Evolutionary conservation across 2,797 vertebrate genomes (phyloP).

Genomic region (Sebastes hubbsi): DNA sequence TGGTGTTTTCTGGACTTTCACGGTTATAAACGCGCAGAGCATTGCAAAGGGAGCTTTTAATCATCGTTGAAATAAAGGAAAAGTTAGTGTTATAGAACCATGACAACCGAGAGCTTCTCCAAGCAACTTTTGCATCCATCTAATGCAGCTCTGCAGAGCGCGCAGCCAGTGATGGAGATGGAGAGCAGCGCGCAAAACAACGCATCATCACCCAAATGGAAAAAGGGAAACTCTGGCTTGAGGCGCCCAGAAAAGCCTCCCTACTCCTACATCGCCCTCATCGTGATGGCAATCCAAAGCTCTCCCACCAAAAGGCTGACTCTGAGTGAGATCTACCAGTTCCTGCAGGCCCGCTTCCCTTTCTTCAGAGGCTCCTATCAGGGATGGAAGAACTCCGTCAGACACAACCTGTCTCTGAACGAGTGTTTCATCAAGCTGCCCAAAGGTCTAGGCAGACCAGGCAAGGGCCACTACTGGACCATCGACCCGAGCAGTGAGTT

Average conservation of each 20-base stretch:
- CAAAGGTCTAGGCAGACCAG: slow-evolving; percentile 92
- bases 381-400: slow-evolving; percentile 97
- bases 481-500: slow-evolving; percentile 97
- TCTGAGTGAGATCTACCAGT: slow-evolving; percentile 96
- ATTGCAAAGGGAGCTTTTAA: slow-evolving; percentile 29
- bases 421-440: slow-evolving; percentile 97
- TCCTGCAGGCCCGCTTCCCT: slow-evolving; percentile 92
- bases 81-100: slow-evolving; percentile 41
- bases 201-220: slow-evolving; percentile 78
- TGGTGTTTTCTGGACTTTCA: slow-evolving; percentile 52
- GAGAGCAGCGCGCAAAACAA: slow-evolving; percentile 51
- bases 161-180: slow-evolving; percentile 80
- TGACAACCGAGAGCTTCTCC: slow-evolving; percentile 87
- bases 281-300: slow-evolving; percentile 97
- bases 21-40: slow-evolving; percentile 35
- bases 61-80: background rate
- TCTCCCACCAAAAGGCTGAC: slow-evolving; percentile 93
- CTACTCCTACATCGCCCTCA: slow-evolving; percentile 96
- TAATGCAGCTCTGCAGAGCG: slow-evolving; percentile 83
- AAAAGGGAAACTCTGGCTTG: slow-evolving; percentile 89
- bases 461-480: slow-evolving; percentile 98
- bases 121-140: slow-evolving; percentile 83
- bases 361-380: slow-evolving; percentile 96
- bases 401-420: slow-evolving; percentile 96
- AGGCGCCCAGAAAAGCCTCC: slow-evolving; percentile 95